A percentile compares a stretch with the other conserved stretches of the same genome.
Conservation (phyloP, 1,140 invertebrate species). For the Adoxophyes honmai region DNA sequence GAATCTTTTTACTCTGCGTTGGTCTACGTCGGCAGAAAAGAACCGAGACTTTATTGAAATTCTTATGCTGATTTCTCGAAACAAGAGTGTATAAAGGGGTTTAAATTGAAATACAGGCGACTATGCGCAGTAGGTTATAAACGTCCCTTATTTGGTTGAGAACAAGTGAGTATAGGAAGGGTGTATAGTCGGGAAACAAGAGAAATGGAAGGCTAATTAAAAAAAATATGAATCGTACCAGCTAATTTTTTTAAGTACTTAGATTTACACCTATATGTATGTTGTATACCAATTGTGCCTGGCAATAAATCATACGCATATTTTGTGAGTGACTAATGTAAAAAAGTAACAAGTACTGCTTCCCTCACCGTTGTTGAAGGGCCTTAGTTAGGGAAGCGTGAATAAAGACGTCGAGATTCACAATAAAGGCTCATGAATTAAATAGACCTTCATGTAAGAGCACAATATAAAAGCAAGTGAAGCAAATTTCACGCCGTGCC, state of each 20-base stretch:
- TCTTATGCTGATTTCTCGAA: slow-evolving; percentile 10
- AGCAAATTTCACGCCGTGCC: slow-evolving; percentile 4
- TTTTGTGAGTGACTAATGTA: no score
- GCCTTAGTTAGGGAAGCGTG: not conserved
- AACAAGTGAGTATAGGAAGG: no score
- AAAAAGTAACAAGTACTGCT: no score
- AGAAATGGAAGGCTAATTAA: no score
- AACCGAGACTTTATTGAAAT: slow-evolving; percentile 13
- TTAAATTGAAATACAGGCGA: slow-evolving; percentile 10
- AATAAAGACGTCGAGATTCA: slow-evolving; percentile 2
- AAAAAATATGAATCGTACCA: no score
- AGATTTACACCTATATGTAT: no score
- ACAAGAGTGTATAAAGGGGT: slow-evolving; percentile 5
- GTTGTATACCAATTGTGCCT: no score
- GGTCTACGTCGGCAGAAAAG: not conserved
- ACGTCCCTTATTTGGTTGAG: not conserved
- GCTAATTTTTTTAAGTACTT: no score
- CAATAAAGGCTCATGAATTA: slow-evolving; percentile 8
- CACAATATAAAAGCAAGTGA: slow-evolving; percentile 11
- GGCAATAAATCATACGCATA: no score
- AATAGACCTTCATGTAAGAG: slow-evolving; percentile 12
- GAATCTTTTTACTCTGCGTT: slow-evolving; percentile 11
- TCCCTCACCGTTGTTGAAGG: not conserved
- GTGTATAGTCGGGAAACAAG: no score
- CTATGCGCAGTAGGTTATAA: not conserved